Base-by-base conservation (phyloP, 2,888 invertebrate genomes). In the Alloplasta piceator region DNA sequence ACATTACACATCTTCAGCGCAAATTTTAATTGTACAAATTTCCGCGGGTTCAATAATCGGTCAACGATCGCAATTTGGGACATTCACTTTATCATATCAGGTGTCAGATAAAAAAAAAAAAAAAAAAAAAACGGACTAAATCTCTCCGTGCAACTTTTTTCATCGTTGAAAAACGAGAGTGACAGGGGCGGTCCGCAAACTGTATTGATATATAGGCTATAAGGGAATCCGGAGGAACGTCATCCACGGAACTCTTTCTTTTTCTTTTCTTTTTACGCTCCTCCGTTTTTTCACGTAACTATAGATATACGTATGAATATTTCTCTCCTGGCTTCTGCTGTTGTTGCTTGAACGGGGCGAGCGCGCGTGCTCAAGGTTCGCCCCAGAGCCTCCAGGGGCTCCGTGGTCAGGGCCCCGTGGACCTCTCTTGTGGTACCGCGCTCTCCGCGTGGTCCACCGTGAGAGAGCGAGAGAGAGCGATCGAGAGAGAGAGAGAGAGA, bases 331-430 rank as follows among this genome's bases (percentile, higher is more conserved):
- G 14, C 48, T 36, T 52, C 55, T 14, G 63, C 5, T 52, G 14
- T 52, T 26, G 14, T 14, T 6, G 16, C 52, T 52, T 14, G 52
- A 66, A 73, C 78, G 83, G 78, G 80, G 82, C 80, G 82, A 82
- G 84, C 85, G 84, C 82, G 84, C 82, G 83, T 82, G 81, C 84
- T 85, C 86, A 86, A 85, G 85, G 85, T 86, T 87, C 84, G 84
- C 63, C 84, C 77, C 74, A 83, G 83, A 85, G 83, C 83, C 82
- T 81, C 78, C 82, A 79, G 84, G 26, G 26, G 84, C 83, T 82
- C 82, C 75, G 77, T 83, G 82, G 84, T 82, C 83, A 83, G 82
- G 83, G 80, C 77, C 80, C 78, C 82, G 70, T 66, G 78, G 82
- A 82, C 84, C 82, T 85, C 78, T 72, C 67, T 41, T 60, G 58